Evolutionary conservation across 2,888 invertebrate genomes (phyloP).

Genomic region (Eulithis testata): DNA sequence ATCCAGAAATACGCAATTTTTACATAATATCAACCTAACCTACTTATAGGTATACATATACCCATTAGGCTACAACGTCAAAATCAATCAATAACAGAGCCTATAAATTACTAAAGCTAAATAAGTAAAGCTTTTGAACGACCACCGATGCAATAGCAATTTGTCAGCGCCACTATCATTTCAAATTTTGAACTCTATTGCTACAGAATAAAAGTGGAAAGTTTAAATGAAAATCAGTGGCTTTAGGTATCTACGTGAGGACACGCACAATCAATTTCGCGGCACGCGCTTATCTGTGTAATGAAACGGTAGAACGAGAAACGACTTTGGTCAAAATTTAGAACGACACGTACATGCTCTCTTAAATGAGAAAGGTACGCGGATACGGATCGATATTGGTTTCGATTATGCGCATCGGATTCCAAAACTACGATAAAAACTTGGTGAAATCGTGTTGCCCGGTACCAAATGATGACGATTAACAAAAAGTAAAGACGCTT

Average conservation of each 20-base stretch:
- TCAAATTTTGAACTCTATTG: conserved; percentile 21
- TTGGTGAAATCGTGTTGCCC: background rate
- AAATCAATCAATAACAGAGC: conserved; percentile 39
- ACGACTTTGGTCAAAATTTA: conserved; percentile 37
- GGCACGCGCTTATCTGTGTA: conserved; percentile 64
- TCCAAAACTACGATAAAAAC: background rate
- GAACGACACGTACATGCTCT: conserved; percentile 9
- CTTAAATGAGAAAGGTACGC: conserved; percentile 1
- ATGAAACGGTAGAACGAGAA: conserved; percentile 58
- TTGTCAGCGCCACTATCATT: conserved; percentile 50
- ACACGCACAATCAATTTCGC: conserved; percentile 68
- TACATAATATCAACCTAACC: no score
- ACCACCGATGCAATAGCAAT: conserved; percentile 58
- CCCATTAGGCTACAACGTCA: background rate
- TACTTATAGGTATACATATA: no score
- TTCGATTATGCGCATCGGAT: background rate
- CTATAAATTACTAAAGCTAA: conserved; percentile 36
- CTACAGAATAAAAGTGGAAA: conserved; percentile 19
- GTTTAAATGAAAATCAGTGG: conserved; percentile 6
- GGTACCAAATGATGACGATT: no score
- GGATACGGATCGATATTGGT: background rate
- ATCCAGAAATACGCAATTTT: no score
- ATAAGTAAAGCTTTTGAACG: conserved; percentile 35
- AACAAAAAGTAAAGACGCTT: no score
- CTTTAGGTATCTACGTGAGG: conserved; percentile 56